Base-by-base conservation (phyloP, 2,113 vertebrate genomes). In the Scolopax mira region DNA sequence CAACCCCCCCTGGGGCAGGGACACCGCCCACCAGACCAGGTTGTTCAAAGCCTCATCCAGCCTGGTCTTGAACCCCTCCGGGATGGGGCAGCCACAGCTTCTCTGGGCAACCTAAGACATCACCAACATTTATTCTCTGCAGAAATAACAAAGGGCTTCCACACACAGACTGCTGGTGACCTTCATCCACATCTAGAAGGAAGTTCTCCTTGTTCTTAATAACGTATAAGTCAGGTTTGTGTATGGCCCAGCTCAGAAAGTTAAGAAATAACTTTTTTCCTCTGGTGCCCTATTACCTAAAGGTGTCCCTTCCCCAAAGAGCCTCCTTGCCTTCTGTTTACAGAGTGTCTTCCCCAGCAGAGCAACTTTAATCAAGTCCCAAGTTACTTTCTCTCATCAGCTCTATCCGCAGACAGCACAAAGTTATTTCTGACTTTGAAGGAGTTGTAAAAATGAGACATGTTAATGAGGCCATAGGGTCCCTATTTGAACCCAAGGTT, bases 381-480 rank as follows among this genome's bases (percentile, higher is more conserved):
- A 58, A 35, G 39, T 64, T 86, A 87, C 83, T 83, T 96, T 83
- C 30, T 89, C 87, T 97, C 85, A 62, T 95, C 85, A 52, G 85
- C 37, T 89, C 62, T 83, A 82, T 65, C 77, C 71, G 70, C 22
- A 69, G 31, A 31, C 7, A 89, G 33, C 13, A 1, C 51, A 64
- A 78, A 90, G 66, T 51, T 78, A 37, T 92, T 94, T 91, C 64
- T 77, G 12, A 48, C 72, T 49, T 33, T 39, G 44, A 93, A 46
- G 28, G 30, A 54, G 49, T 73, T 41, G 55, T 69, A 73, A 74
- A 52, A 69, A 70, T n/a, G 18, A 92, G 58, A 73, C 18, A 61
- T 85, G 78, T 85, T 98, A 97, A 97, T 89, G 65, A 97, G 77
- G 81, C 87, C 67, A 49, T 48, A 49, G 91, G 92, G 81, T 81